A percentile compares a stretch with the other conserved stretches of the same genome.
These are phyloP conservation scores for Polydrusus cervinus DNA, from an alignment of 2,888 invertebrate genomes.

Conservation along the genomic window DNA sequence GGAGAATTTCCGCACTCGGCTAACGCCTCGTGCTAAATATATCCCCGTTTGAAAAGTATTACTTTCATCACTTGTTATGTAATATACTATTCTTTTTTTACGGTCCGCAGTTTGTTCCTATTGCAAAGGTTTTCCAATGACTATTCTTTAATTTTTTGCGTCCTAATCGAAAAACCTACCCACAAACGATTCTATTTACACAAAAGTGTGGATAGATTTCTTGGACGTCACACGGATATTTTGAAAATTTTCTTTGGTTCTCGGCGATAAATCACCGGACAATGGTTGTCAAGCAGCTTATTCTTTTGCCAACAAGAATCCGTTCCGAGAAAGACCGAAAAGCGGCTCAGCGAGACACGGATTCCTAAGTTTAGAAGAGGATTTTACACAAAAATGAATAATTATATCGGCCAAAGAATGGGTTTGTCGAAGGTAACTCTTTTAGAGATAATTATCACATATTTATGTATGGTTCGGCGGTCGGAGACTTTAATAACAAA, in stretches of 20 bases:
- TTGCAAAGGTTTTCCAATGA: not conserved
- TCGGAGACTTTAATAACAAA: no score
- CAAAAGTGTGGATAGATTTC: constrained; percentile 53
- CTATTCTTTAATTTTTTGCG: not conserved
- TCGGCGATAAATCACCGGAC: constrained; percentile 47
- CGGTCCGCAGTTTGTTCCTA: no score
- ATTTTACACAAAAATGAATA: constrained; percentile 51
- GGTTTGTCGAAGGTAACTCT: constrained; percentile 34
- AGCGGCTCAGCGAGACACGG: constrained; percentile 23
- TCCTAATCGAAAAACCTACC: constrained; percentile 15
- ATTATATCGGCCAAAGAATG: constrained; percentile 29
- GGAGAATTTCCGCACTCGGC: no score
- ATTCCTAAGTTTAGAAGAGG: constrained; percentile 33
- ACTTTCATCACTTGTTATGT: no score
- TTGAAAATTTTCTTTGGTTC: constrained; percentile 29
- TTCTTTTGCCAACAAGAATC: constrained; percentile 38
- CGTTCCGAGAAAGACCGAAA: constrained; percentile 41
- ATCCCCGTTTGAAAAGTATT: no score
- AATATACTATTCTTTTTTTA: no score
- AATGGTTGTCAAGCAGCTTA: constrained; percentile 44
- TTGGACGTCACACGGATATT: constrained; percentile 49
- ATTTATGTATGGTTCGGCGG: no score
- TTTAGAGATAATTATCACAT: constrained; percentile 29
- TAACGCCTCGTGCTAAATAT: no score
- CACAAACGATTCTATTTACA: constrained; percentile 43